phyloP scores from a whole-genome alignment of 2,888 invertebrate species.

The Alviniconcha strummeri region DNA sequence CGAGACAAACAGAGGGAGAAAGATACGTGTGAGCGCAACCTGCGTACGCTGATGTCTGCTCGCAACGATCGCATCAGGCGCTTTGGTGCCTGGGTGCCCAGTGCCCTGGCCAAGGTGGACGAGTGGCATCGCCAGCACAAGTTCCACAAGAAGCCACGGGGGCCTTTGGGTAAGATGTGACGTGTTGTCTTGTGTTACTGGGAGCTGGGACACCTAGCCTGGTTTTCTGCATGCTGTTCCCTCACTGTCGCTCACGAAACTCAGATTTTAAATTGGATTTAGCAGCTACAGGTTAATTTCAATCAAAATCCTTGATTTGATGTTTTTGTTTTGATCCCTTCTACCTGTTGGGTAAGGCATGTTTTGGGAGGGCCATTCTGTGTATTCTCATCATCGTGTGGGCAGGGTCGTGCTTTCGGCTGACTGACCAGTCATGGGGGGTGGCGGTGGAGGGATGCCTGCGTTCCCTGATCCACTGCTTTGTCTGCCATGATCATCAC shows the following conservation, averaged over 20 bases:
- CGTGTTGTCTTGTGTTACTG: background rate
- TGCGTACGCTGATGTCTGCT: conserved; percentile 54
- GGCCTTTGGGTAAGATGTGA: conserved; percentile 82
- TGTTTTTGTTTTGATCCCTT: too few species aligned
- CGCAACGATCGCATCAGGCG: conserved; percentile 71
- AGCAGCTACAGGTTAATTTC: too few species aligned
- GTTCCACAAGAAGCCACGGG: conserved; percentile 84
- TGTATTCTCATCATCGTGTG: background rate
- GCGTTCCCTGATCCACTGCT: conserved; percentile 68
- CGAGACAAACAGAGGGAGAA: conserved; percentile 45
- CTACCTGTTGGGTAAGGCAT: too few species aligned
- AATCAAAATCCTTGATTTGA: too few species aligned
- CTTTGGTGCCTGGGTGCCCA: conserved; percentile 82
- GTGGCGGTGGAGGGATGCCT: conserved; percentile 85
- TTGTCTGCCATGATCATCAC: conserved; percentile 70
- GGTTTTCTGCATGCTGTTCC: too few species aligned
- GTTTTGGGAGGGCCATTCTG: too few species aligned
- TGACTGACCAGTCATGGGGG: conserved; percentile 85
- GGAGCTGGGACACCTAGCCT: too few species aligned
- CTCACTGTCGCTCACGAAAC: too few species aligned
- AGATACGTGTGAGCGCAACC: conserved; percentile 47
- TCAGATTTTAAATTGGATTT: too few species aligned
- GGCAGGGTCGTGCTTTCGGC: conserved; percentile 78
- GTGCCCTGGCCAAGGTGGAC: conserved; percentile 70
- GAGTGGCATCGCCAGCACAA: conserved; percentile 71